Evolutionary conservation across 1,140 invertebrate species (phyloP).

Genomic region (Drosophila arawakana): DNA sequence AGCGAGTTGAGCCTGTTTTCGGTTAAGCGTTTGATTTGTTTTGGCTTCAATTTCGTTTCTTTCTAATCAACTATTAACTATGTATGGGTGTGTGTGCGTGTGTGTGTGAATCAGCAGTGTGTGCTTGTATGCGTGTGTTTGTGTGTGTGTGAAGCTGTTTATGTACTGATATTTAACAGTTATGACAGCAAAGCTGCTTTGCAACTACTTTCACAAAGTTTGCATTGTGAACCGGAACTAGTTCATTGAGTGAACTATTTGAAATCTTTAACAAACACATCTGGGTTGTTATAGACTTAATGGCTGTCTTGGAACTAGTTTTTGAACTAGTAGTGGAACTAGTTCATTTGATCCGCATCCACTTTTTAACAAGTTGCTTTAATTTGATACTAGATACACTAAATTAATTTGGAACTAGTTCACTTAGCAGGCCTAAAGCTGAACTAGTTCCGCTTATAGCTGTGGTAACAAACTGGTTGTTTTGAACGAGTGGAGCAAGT

Average conservation of each 20-base stretch:
- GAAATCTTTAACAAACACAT: too few relatives aligned
- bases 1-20: slow-evolving; percentile 82
- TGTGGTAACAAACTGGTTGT: too few relatives aligned
- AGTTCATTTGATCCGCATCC: too few relatives aligned
- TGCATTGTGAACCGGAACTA: not conserved
- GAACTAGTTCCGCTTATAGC: too few relatives aligned
- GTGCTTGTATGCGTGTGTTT: slow-evolving; percentile 17
- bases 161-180: slow-evolving; percentile 40
- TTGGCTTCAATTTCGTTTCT: slow-evolving; percentile 27
- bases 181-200: slow-evolving; percentile 18
- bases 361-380: too few relatives aligned
- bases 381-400: too few relatives aligned
- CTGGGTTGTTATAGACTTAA: too few relatives aligned
- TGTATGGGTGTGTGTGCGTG: slow-evolving; percentile 39
- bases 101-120: slow-evolving; percentile 27
- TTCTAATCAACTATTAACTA: slow-evolving; percentile 61
- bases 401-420: too few relatives aligned
- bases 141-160: slow-evolving; percentile 37
- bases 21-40: slow-evolving; percentile 77
- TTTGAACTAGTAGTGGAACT: not conserved
- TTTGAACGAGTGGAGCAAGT: too few relatives aligned
- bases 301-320: not conserved
- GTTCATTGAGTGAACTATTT: not conserved
- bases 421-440: too few relatives aligned
- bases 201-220: not conserved